Evolutionary conservation across 92 coral and sea anemone species (phyloP), one percentile per base, ranked within the genome.

Genomic region (Ricordea florida): DNA sequence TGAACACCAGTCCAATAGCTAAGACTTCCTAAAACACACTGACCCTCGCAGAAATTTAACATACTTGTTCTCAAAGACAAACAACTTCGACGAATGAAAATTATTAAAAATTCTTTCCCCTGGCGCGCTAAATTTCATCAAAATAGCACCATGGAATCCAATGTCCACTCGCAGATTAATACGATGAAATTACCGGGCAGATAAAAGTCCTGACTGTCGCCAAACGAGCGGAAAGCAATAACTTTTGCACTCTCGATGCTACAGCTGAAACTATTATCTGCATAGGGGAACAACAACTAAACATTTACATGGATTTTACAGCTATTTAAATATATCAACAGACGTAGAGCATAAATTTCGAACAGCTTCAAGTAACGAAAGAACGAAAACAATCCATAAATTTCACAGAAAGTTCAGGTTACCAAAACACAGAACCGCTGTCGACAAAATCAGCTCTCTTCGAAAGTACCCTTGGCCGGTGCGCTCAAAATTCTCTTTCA

Each of bases 291-390:
- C 89, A 90, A 84, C 89, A 81, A 74, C 92, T 84, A 82, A 66
- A 90, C 93, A 91, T 87, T 87, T 79, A 91, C 96, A 90, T 87
- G 93, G 96, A 86, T 91, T 91, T 91, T 74, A 87, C 97, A 91
- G 97, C 97, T 91, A 91, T 91, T 91, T 91, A 91, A 91, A 91
- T 91, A 91, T 86, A 91, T 87, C 97, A 91, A 66, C 92, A 91
- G 77, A 82, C 58, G 78, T 74, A 76, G 71, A 84, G 97, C 84
- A 91, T 91, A 91, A 90, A 91, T 91, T 91, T 91, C 79, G 71
- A 91, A 91, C 97, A 87, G 97, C 87, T 91, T 79, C 90, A 91
- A 91, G 76, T 91, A 90, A 87, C 40, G 63, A 91, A 91, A 91
- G 93, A 91, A 83, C 69, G 81, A 79, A 89, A 91, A 91, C 92